Base-by-base conservation (phyloP, 2,113 vertebrate species). In the Oophaga pumilio region DNA sequence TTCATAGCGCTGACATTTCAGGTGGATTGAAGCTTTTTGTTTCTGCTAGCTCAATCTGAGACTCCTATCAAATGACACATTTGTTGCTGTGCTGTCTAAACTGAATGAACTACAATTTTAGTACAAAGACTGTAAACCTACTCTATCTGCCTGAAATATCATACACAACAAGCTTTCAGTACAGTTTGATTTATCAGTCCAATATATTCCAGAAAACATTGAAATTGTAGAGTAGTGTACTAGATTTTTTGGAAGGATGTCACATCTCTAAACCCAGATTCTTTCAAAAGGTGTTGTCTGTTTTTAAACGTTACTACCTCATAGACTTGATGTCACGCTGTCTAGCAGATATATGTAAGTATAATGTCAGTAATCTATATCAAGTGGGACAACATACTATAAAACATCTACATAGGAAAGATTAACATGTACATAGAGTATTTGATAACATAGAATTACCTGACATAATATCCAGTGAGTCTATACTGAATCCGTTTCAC, bases 21-120 rank as follows among this genome's bases (percentile, higher is more conserved):
- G 94, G 93, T 95, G 93, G 93, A 94, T 93, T 90, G 92, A 89
- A 93, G 88, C 53, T 92, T 92, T 93, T 95, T 94, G 90, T 91
- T 92, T 93, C 91, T 20, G 6, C 89, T 93, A 94, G 93, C 90
- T 91, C 91, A 89, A 93, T 91, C 91, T 90, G 1, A 62, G 85
- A 90, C 89, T 86, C 89, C 81, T 93, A 94, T 96, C 94, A 93
- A 90, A 91, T 96, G 92, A 94, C 92, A 88, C 77, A 90, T 93
- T 94, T 78, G 93, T 91, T 95, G 93, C 92, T 93, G 9, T 87
- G 88, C 90, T 95, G 93, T 95, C 94, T 95, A 93, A 91, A 93
- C 89, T 89, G 86, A 92, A 91, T 94, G 92, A 93, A 93, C 87
- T 92, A 82, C 49, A 68, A 90, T 91, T 90, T 92, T 93, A 91